These are phyloP conservation scores for Drosophila setifemur DNA, from an alignment of 1,140 invertebrate species.

Conservation along the genomic window DNA sequence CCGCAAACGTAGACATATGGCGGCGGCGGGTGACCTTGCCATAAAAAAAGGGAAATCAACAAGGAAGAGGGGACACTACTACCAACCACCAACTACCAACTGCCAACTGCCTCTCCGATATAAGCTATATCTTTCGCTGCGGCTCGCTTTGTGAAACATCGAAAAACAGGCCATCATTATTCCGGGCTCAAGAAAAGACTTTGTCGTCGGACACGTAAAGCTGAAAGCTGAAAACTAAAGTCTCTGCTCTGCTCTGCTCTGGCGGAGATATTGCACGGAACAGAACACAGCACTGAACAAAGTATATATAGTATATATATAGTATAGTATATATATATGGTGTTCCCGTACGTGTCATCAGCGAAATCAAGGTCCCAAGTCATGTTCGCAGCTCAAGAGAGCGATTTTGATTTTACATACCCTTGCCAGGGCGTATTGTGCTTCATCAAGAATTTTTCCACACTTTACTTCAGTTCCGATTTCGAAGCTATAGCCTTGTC, in stretches of 20 bases:
- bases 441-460: not conserved
- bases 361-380: slow-evolving; percentile 27
- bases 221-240: no score
- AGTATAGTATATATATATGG: not conserved
- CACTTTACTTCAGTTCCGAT: not conserved
- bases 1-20: no score
- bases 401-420: not conserved
- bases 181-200: slow-evolving; percentile 9
- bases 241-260: not conserved
- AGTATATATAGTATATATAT: no score
- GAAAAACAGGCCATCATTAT: no score
- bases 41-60: not conserved
- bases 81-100: no score
- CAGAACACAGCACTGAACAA: slow-evolving; percentile 37
- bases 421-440: slow-evolving; percentile 15
- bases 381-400: slow-evolving; percentile 11
- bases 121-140: no score
- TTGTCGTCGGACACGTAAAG: slow-evolving; percentile 32
- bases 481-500: not conserved
- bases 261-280: slow-evolving; percentile 12
- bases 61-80: no score
- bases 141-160: no score
- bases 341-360: slow-evolving; percentile 43
- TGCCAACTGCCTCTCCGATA: no score
- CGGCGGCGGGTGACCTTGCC: slow-evolving; percentile 15